phyloP scores from a whole-genome alignment of 2,113 vertebrate species.

The Fulmarus glacialis region DNA sequence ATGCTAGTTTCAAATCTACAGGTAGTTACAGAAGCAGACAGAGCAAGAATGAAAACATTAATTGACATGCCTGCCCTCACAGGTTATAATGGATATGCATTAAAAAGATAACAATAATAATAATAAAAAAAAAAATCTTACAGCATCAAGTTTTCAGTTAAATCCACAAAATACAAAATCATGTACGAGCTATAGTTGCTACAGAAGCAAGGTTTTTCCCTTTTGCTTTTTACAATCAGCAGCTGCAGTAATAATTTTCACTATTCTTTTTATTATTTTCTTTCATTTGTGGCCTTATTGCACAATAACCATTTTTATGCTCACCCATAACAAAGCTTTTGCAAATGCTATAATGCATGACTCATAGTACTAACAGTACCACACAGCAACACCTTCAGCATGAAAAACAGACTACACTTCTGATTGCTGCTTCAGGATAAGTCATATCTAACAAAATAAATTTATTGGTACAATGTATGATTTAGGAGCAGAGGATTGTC shows the following conservation, averaged over 20 bases:
- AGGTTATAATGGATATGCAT: background rate
- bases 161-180: background rate
- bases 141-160: background rate
- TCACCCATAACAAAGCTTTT: background rate
- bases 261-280: background rate
- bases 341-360: background rate
- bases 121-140: background rate
- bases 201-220: background rate
- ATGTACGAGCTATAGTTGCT: background rate
- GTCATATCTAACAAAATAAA: background rate
- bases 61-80: background rate
- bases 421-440: background rate
- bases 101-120: background rate
- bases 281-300: background rate
- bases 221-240: background rate
- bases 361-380: background rate
- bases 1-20: background rate
- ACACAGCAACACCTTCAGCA: slow-evolving; percentile 19
- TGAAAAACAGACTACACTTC: background rate
- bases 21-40: background rate
- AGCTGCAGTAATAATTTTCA: background rate
- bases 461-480: background rate
- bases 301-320: background rate
- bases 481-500: background rate
- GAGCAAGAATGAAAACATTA: background rate